These are phyloP conservation scores for Zaprionus gabonicus DNA, from an alignment of 1,140 invertebrate genomes.

Conservation along the genomic window DNA sequence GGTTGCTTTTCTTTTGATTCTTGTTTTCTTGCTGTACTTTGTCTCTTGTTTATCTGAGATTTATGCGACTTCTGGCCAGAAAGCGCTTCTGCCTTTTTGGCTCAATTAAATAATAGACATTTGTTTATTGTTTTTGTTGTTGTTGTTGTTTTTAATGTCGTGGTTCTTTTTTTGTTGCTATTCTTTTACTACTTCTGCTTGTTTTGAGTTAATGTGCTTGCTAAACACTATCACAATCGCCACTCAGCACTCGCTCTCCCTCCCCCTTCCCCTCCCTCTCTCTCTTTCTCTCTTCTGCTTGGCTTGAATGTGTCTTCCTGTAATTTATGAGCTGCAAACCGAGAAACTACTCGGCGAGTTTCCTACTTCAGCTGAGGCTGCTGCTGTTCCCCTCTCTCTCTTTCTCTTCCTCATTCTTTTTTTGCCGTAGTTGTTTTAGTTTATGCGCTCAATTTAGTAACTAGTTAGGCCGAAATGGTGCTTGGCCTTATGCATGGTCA, in stretches of 20 bases:
- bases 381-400: not conserved
- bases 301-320: slow-evolving; percentile 55
- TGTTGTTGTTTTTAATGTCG: slow-evolving; percentile 7
- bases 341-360: slow-evolving; percentile 42
- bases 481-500: slow-evolving; percentile 39
- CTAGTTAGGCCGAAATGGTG: slow-evolving; percentile 74
- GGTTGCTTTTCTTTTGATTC: not conserved
- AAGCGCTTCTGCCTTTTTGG: slow-evolving; percentile 9
- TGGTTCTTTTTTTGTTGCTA: slow-evolving; percentile 2
- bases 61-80: not conserved
- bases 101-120: slow-evolving; percentile 49
- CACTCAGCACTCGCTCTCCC: slow-evolving; percentile 1
- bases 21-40: not conserved
- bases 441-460: slow-evolving; percentile 82
- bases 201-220: slow-evolving; percentile 60
- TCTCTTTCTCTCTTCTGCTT: not conserved
- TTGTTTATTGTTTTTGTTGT: slow-evolving; percentile 24
- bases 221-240: slow-evolving; percentile 56
- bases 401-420: slow-evolving; percentile 10
- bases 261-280: not conserved
- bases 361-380: slow-evolving; percentile 34
- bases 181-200: not conserved
- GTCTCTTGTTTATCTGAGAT: not conserved
- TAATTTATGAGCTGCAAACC: slow-evolving; percentile 73
- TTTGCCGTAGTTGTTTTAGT: slow-evolving; percentile 70